Evolutionary conservation across 2,797 vertebrate species (phyloP).

Genomic region (Sciurus vulgaris): DNA sequence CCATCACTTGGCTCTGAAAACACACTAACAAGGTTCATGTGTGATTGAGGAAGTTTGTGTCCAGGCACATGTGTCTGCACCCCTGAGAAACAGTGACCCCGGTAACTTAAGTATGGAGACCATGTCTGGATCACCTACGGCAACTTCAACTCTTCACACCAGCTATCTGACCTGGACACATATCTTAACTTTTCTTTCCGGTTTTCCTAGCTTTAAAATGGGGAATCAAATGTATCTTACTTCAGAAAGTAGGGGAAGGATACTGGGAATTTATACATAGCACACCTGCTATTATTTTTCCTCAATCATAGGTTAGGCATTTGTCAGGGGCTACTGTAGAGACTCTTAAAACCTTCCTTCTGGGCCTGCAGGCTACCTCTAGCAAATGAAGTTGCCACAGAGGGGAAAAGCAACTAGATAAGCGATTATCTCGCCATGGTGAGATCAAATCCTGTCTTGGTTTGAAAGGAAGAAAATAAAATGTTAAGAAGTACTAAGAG

Average conservation of each 20-base stretch:
- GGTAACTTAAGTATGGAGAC: not conserved
- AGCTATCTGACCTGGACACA: not conserved
- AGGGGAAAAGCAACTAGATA: not conserved
- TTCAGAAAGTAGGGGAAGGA: not conserved
- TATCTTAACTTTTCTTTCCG: not conserved
- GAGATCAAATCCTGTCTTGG: not conserved
- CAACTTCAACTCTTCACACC: conserved; percentile 1
- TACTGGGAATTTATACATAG: not conserved
- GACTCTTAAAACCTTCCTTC: not conserved
- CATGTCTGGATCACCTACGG: not conserved
- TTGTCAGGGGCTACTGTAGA: not conserved
- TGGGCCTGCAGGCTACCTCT: not conserved
- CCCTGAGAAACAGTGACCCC: not conserved
- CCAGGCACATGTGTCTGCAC: no score
- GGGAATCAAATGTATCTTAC: not conserved
- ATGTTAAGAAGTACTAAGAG: not conserved
- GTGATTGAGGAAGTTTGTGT: not conserved
- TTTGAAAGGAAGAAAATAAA: conserved; percentile 19
- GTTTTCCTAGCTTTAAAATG: not conserved
- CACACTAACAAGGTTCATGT: not conserved
- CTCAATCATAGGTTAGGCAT: not conserved
- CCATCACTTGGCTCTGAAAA: conserved; percentile 69
- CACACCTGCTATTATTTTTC: not conserved
- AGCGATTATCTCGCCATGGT: not conserved
- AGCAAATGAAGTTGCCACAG: not conserved